Conservation (phyloP, 2,113 vertebrate species). For the Ascaphus truei region DNA sequence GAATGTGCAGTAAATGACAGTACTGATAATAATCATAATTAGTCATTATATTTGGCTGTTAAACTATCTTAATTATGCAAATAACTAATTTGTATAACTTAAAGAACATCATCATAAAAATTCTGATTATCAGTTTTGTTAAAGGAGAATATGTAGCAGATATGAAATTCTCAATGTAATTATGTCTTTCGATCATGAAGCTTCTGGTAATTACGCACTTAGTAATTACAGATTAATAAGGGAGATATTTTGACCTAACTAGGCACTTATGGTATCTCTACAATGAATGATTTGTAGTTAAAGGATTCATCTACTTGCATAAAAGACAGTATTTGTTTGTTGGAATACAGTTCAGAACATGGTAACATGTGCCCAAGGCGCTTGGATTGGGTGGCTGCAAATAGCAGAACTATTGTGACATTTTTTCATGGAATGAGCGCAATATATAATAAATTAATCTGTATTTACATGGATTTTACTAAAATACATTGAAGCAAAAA, state of each 20-base stretch:
- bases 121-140: constrained; percentile 35
- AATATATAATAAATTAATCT: no score
- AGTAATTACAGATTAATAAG: constrained; percentile 41
- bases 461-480: no score
- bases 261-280: background rate
- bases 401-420: no score
- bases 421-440: no score
- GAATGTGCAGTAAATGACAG: no score
- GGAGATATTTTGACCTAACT: constrained; percentile 30
- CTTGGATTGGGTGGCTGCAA: no score
- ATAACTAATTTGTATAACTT: constrained; percentile 27
- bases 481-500: no score
- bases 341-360: no score
- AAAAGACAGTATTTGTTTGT: no score
- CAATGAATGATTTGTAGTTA: background rate
- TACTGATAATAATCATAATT: constrained; percentile 35
- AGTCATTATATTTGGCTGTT: background rate
- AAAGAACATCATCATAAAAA: constrained; percentile 34
- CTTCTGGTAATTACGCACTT: constrained; percentile 43
- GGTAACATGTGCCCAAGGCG: no score
- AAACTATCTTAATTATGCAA: constrained; percentile 23
- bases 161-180: constrained; percentile 32
- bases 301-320: background rate
- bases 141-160: constrained; percentile 29
- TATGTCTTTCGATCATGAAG: constrained; percentile 27